A percentile compares a stretch with the other conserved stretches of the same genome.
These are phyloP conservation scores for Falco columbarius DNA, from an alignment of 2,797 vertebrate species.

Conservation along the genomic window DNA sequence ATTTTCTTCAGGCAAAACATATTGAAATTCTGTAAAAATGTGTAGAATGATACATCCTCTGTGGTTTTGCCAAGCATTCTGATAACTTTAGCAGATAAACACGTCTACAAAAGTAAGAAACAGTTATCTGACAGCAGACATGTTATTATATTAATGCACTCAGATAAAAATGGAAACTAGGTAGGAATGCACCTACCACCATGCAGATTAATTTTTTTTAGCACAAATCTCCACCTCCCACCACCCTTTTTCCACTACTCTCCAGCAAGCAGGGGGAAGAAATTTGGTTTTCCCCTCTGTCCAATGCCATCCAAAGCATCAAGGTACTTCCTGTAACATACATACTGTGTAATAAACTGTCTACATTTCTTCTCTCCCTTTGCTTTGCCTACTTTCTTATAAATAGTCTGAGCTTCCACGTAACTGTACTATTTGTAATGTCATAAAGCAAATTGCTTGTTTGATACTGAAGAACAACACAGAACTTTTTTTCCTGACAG, in stretches of 20 bases:
- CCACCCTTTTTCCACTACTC: accelerated
- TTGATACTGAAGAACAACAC: neutral
- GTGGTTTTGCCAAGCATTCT: neutral
- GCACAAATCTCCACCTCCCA: neutral
- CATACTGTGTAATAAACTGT: neutral
- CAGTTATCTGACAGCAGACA: neutral
- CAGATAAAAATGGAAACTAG: neutral
- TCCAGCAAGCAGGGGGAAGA: no score
- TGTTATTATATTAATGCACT: neutral
- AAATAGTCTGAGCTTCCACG: neutral
- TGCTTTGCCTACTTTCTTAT: neutral
- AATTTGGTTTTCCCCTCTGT: neutral
- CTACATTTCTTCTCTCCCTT: neutral
- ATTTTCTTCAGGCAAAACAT: neutral
- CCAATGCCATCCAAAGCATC: neutral
- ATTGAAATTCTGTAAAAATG: neutral
- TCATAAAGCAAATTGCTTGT: neutral
- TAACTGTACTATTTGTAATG: neutral
- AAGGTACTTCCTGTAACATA: neutral
- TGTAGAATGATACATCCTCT: neutral
- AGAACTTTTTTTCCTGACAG: neutral
- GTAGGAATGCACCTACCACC: neutral
- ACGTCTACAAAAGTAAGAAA: neutral
- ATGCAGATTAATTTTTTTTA: neutral
- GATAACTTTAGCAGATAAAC: neutral